Percentiles rank a stretch among this genome's conserved stretches.
These are phyloP conservation scores for Xenopus laevis DNA, from an alignment of 2,113 vertebrate species.

Conservation along the genomic window DNA sequence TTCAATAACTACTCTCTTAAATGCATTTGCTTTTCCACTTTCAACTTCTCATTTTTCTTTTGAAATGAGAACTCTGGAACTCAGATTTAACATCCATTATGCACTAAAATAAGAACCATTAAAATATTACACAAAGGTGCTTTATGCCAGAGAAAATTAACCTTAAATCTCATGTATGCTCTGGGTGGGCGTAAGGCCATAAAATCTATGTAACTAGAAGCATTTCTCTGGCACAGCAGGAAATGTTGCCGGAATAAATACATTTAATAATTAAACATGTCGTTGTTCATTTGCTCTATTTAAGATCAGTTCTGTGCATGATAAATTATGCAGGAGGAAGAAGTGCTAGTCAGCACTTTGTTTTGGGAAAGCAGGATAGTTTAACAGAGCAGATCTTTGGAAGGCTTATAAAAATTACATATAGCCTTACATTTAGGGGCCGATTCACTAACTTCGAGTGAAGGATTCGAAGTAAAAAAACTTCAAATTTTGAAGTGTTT, in stretches of 20 bases:
- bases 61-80: constrained; percentile 2
- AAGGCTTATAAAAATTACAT: neutral
- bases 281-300: constrained; percentile 40
- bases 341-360: constrained; percentile 31
- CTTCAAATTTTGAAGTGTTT: no score
- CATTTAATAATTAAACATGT: constrained; percentile 46
- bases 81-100: constrained; percentile 33
- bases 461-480: no score
- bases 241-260: constrained; percentile 41
- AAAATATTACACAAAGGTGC: constrained; percentile 24
- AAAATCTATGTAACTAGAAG: constrained; percentile 12
- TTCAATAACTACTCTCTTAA: constrained; percentile 8
- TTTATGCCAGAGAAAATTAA: constrained; percentile 20
- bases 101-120: constrained; percentile 19
- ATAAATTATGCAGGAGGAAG: constrained; percentile 39
- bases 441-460: no score
- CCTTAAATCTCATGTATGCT: constrained; percentile 32
- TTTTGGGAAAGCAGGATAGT: neutral
- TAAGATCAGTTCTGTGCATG: constrained; percentile 36
- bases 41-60: constrained; percentile 16
- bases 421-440: neutral
- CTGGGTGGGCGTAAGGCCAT: constrained; percentile 7
- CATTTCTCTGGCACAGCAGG: constrained; percentile 25
- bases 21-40: neutral
- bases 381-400: neutral